Evolutionary conservation across 2,113 vertebrate genomes (phyloP), one percentile per base, ranked within the genome.

Genomic region (Thalassoma bifasciatum): DNA sequence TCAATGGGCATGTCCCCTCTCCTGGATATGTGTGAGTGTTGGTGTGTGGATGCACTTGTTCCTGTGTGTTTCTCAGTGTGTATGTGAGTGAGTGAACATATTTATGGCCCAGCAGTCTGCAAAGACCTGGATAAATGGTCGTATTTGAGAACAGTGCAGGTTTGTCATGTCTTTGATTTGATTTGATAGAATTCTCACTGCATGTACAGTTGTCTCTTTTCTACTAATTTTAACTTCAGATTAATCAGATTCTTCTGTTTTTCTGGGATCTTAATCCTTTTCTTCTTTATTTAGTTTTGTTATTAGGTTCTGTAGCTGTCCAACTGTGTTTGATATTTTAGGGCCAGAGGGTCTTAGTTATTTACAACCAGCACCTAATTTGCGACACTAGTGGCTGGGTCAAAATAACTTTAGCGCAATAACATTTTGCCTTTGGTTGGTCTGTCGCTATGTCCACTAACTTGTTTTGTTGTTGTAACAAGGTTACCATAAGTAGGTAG

Each of bases 1-100:
- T 91, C 84, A 85, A 77, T 89, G 89, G 79, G 79, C 91, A 81
- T 77, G 88, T 90, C 86, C 76, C 79, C 72, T 61, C 87, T 57
- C 81, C 52, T 80, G 69, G 77, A 61, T 71, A 56, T 77, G 68
- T 75, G 79, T 50, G 62, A 66, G 38, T 81, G 72, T 59, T 46
- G 22, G 54, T 61, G 66, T 51, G 62, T 74, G 50, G 44, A n/a
- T 62, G 40, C 38, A 47, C 26, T 2, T 40, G 23, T 14, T 36
- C 63, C 70, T 56, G 8, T 61, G 17, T 10, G n/a, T 21, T 57
- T 46, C 36, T 42, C 9, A 37, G 60, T 66, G 26, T 50, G n/a
- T 26, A n/a, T 54, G 30, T 36, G 70, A 71, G 72, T 79, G 50
- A 64, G 54, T 70, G 68, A 75, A 71, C 63, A 60, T 54, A 49